Evolutionary conservation across 2,888 invertebrate species (phyloP), one percentile per base, ranked within the genome.

Genomic region (Ectropis crepuscularia): DNA sequence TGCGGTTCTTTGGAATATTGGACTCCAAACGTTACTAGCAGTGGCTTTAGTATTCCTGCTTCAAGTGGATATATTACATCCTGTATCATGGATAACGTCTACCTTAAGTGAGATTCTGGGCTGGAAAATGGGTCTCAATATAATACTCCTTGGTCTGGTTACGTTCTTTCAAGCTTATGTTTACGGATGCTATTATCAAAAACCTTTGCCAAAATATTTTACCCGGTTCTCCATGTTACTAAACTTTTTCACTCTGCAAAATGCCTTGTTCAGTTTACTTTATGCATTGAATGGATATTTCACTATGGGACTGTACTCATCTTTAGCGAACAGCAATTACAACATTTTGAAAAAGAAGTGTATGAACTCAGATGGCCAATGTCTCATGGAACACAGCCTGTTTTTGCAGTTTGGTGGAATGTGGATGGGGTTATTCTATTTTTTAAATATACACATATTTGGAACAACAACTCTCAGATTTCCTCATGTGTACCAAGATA

Each of bases 111-210:
- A 95, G 10, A 87, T 96, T 63, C 89, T 94, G 57, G 94, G 95
- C 6, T 89, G 94, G 77, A 94, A 94, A 79, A 96, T 96, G 84
- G 94, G 95, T 88, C 80, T 95, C 0, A 95, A 95, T 72, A 93
- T 96, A 50, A 83, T 95, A 37, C 94, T 96, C 0, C 93, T 96
- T 12, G 89, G 94, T 9, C 80, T 92, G 37, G 93, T 96, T 0
- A 94, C 96, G 8, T 94, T 95, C 65, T 91, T 95, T 6, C 96
- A 96, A 86, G 95, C 96, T n/a, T 89, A 96, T 46, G 92, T 96
- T 42, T 95, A 95, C 76, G 95, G 95, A 50, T 96, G 95, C 77
- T 95, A 95, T 70, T 96, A 96, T 73, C 91, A 96, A 36, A 88
- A 93, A 16, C 94, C 94, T 53, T 87, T 94, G 43, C 91, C 93